These are phyloP conservation scores for Cossypha heuglini DNA, from an alignment of 2,797 vertebrate genomes.

Conservation along the genomic window DNA sequence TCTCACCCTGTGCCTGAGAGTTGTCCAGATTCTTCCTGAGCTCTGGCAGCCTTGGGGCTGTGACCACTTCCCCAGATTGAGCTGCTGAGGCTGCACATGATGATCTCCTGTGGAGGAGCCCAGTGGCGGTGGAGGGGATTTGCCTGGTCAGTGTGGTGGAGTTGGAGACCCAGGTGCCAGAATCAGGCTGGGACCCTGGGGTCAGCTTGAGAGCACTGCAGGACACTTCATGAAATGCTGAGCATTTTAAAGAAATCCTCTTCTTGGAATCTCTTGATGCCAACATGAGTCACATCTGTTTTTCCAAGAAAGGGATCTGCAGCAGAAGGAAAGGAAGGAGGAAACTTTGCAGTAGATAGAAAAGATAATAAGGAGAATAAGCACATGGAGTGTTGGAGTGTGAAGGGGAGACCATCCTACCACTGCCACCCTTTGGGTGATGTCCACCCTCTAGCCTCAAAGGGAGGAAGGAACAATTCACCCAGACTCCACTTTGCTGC, in stretches of 20 bases:
- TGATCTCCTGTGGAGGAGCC: not conserved
- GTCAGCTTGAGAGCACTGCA: accelerated
- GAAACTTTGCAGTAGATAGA: not conserved
- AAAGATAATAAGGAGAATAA: not conserved
- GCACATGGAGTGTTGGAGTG: not conserved
- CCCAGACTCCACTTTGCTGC: not conserved
- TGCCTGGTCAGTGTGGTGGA: not conserved
- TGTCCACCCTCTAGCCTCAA: not conserved
- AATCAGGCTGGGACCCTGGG: not conserved
- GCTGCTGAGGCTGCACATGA: not conserved
- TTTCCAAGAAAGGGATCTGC: not conserved
- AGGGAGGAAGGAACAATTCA: not conserved
- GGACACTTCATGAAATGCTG: not conserved
- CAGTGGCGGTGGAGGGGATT: accelerated
- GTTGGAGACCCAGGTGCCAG: not conserved
- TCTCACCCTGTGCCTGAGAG: not conserved
- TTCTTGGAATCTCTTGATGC: not conserved
- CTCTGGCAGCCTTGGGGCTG: not conserved
- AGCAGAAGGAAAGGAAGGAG: not conserved
- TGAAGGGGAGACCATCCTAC: not conserved
- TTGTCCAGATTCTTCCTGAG: not conserved
- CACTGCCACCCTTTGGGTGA: accelerated
- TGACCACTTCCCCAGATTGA: not conserved
- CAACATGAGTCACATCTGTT: not conserved
- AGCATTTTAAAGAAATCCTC: not conserved